These are phyloP conservation scores for Mesaphorura yosii DNA, from an alignment of 1,140 invertebrate species.

Conservation along the genomic window DNA sequence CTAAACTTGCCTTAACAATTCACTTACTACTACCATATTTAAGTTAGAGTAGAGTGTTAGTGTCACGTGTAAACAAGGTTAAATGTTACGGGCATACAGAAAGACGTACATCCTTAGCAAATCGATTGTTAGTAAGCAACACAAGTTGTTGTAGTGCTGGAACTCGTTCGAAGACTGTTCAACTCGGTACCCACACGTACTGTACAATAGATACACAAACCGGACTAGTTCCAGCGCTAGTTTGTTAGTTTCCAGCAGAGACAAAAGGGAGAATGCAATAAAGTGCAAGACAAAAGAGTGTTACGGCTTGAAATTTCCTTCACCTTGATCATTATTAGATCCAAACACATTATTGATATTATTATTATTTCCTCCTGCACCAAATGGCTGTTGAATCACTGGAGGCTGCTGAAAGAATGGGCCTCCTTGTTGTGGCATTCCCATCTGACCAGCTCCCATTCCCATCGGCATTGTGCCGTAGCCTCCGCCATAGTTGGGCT, in stretches of 20 bases:
- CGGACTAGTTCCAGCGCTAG: too few relatives aligned
- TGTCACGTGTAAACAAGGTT: too few relatives aligned
- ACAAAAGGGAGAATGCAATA: not conserved
- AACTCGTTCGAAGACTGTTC: too few relatives aligned
- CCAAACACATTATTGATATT: slow-evolving; percentile 29
- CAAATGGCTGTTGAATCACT: slow-evolving; percentile 22
- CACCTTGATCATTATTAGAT: slow-evolving; percentile 31
- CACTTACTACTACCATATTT: too few relatives aligned
- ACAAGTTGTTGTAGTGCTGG: too few relatives aligned
- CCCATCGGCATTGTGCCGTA: slow-evolving; percentile 20
- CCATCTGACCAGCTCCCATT: slow-evolving; percentile 16
- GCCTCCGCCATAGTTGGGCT: slow-evolving; percentile 21
- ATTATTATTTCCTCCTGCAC: slow-evolving; percentile 13
- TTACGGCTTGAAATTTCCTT: not conserved
- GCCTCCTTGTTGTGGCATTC: slow-evolving; percentile 11
- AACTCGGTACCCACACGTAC: too few relatives aligned
- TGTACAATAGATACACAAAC: too few relatives aligned
- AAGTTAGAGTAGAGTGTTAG: too few relatives aligned
- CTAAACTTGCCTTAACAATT: too few relatives aligned
- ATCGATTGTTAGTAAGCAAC: not conserved
- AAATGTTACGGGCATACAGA: too few relatives aligned
- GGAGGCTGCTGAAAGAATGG: slow-evolving; percentile 19
- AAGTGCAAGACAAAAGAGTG: not conserved
- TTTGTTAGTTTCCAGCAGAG: too few relatives aligned
- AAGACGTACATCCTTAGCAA: too few relatives aligned